These are phyloP conservation scores for Drosophila yooni DNA, from an alignment of 2,888 invertebrate genomes.

Conservation along the genomic window DNA sequence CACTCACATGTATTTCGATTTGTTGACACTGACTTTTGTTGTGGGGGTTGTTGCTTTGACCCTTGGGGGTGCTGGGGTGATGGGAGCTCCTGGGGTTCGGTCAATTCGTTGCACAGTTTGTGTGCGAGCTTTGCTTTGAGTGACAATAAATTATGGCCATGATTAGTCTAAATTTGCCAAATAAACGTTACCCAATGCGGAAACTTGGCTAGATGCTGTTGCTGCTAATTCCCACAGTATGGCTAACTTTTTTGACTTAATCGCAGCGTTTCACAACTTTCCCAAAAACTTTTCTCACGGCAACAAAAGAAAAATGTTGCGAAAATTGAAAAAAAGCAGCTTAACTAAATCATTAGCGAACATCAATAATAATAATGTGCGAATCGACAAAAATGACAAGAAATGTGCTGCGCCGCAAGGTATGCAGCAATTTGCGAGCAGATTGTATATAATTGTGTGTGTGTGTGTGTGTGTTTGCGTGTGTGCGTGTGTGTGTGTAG, in stretches of 20 bases:
- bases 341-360: constrained; percentile 53
- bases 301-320: constrained; percentile 34
- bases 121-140: constrained; percentile 56
- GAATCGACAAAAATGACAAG: constrained; percentile 35
- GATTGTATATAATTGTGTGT: constrained; percentile 3
- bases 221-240: constrained; percentile 30
- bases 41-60: constrained; percentile 15
- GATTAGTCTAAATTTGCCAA: constrained; percentile 76
- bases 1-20: constrained; percentile 77
- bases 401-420: constrained; percentile 61
- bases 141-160: constrained; percentile 81
- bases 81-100: constrained; percentile 5
- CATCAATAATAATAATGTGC: constrained; percentile 46
- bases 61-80: constrained; percentile 7
- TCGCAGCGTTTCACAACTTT: constrained; percentile 41
- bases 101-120: constrained; percentile 71
- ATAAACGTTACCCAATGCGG: constrained; percentile 55
- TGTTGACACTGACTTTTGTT: constrained; percentile 68
- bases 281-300: constrained; percentile 64
- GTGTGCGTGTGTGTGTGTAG: constrained; percentile 25
- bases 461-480: constrained; percentile 9
- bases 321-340: constrained; percentile 58
- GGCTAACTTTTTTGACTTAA: constrained; percentile 6
- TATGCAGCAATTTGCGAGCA: constrained; percentile 54
- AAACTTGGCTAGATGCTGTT: constrained; percentile 38